Evolutionary conservation across 1,140 invertebrate genomes (phyloP), one percentile per base, ranked within the genome.

Genomic region (Cyrtorhinus lividipennis): DNA sequence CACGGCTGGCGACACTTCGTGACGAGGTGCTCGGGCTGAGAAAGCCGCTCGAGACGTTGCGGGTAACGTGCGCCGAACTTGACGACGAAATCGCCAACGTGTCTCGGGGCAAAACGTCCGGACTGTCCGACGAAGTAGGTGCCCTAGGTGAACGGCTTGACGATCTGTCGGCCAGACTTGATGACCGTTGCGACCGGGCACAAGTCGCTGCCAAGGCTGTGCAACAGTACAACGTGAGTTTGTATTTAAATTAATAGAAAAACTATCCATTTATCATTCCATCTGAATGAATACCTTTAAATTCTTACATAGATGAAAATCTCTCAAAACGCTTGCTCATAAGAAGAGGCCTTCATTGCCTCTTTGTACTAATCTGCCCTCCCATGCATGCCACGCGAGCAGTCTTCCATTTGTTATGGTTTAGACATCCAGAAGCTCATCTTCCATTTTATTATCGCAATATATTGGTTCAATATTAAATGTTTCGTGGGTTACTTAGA

Each of bases 131-230:
- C 64, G 87, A 91, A 68, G 85, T 92, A 0, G 84, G 86, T 53
- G 81, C 81, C 45, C 73, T 95, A 5, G 81, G 81, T 8, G 87
- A 92, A 68, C 79, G 90, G 24, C 85, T 92, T 64, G 80, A 84
- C 24, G 83, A 90, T 62, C 75, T 98, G 1, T 81, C 85, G 69
- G 79, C 80, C 0, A 84, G 88, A 71, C 71, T 94, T 2, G 83
- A 87, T 57, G 88, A 90, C 67, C 79, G 90, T 8, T 85, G 87
- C 61, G 81, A 82, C 56, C 83, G 88, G 66, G 75, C 96, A 46
- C 90, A 95, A 68, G 87, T 86, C 15, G 92, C 92, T 0, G 88
- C 91, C 0, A 86, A 87, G 13, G 90, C 87, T 20, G 84, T 92
- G 27, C 83, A 87, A 18, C 87, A 88, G 67, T 94, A 93, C 73